phyloP scores from a whole-genome alignment of 2,113 vertebrate genomes.

The Vicugna pacos region DNA sequence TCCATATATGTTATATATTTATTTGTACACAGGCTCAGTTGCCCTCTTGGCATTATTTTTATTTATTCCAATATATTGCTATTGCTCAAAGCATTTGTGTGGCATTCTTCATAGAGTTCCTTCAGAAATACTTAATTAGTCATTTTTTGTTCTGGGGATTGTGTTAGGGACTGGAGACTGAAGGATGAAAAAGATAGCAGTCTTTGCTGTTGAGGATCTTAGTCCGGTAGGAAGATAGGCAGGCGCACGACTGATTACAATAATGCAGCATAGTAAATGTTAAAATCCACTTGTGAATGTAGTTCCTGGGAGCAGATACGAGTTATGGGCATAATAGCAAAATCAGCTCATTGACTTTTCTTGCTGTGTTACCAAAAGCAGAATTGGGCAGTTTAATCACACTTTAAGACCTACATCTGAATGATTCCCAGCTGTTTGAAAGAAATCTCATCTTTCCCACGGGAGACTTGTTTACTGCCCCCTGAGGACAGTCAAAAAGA shows the following conservation, averaged over 20 bases:
- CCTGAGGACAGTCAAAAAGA: slow-evolving; percentile 31
- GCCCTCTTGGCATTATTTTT: not conserved
- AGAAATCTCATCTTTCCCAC: slow-evolving; percentile 11
- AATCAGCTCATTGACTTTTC: slow-evolving; percentile 26
- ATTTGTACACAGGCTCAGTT: not conserved
- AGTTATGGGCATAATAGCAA: not conserved
- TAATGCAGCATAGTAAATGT: not conserved
- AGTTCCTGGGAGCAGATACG: not conserved
- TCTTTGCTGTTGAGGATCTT: not conserved
- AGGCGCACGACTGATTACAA: not conserved
- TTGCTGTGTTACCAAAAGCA: slow-evolving; percentile 16
- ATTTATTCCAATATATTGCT: not conserved
- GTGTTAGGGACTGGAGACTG: not conserved
- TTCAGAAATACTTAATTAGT: slow-evolving; percentile 15
- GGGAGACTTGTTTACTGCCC: slow-evolving; percentile 31
- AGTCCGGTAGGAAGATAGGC: not conserved
- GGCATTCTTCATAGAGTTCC: not conserved
- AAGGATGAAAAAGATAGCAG: not conserved
- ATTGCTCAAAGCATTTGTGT: slow-evolving; percentile 24
- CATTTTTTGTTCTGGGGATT: not conserved
- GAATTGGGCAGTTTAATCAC: not conserved
- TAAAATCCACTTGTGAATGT: not conserved
- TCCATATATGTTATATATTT: not conserved
- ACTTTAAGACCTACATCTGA: slow-evolving; percentile 8
- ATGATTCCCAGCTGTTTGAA: slow-evolving; percentile 40